Evolutionary conservation across 2,888 invertebrate genomes (phyloP).

Genomic region (Sacculina carcini): DNA sequence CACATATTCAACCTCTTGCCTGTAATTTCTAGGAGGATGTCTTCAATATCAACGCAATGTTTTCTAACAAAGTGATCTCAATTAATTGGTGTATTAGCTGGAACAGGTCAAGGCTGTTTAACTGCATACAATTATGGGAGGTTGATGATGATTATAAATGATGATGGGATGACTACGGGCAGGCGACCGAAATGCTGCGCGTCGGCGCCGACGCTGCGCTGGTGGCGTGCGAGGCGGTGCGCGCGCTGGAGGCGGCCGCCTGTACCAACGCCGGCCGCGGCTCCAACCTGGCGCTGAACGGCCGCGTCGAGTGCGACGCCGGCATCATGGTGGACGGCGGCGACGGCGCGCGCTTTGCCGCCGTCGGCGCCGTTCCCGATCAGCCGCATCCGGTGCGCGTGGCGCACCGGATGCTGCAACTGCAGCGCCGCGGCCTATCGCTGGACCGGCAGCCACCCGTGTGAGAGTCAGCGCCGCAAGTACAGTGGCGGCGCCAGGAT

Average conservation of each 20-base stretch:
- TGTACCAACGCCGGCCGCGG: conserved; percentile 84
- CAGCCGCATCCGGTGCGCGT: conserved; percentile 55
- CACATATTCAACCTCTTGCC: no score
- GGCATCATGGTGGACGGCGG: conserved; percentile 62
- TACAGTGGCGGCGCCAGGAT: background rate
- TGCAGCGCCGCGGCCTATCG: conserved; percentile 35
- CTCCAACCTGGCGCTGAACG: conserved; percentile 67
- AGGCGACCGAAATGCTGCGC: background rate
- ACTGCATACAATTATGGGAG: no score
- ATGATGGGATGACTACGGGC: background rate
- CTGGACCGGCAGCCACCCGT: conserved; percentile 55
- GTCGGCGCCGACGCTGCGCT: background rate
- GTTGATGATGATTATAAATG: background rate
- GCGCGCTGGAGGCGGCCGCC: conserved; percentile 57
- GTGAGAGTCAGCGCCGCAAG: conserved; percentile 3
- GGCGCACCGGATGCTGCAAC: conserved; percentile 47
- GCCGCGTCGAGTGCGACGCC: conserved; percentile 84
- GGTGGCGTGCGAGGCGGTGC: background rate
- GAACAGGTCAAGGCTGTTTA: no score
- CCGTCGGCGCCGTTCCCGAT: conserved; percentile 59
- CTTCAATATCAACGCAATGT: no score
- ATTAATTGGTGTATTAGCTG: no score
- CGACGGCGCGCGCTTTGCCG: conserved; percentile 30
- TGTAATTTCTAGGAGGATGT: no score
- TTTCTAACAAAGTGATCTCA: no score